A percentile compares a stretch with the other conserved stretches of the same genome.
These are phyloP conservation scores for Lepilemur ruficaudatus DNA, from an alignment of 2,797 vertebrate genomes.

Conservation along the genomic window DNA sequence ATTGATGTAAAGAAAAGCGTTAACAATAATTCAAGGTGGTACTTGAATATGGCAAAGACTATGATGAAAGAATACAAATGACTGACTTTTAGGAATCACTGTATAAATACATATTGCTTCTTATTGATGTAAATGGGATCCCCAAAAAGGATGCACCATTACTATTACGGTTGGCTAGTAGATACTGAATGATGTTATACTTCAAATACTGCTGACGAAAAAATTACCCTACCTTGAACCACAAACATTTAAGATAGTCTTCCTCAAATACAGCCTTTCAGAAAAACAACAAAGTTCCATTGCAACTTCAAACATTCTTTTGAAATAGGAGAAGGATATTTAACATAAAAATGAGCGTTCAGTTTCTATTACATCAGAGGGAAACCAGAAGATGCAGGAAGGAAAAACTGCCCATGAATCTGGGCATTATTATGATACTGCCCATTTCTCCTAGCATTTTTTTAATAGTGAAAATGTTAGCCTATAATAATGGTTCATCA, in stretches of 20 bases:
- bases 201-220: background rate
- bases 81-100: background rate
- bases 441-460: background rate
- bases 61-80: background rate
- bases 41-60: background rate
- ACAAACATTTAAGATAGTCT: background rate
- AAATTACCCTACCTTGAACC: background rate
- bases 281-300: background rate
- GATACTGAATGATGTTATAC: background rate
- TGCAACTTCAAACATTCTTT: background rate
- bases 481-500: background rate
- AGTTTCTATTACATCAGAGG: background rate
- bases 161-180: background rate
- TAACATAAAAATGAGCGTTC: background rate
- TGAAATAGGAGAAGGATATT: background rate
- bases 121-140: background rate
- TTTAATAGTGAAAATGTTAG: conserved; percentile 2
- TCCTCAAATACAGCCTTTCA: background rate
- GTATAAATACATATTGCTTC: background rate
- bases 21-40: background rate
- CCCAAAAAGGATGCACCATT: background rate
- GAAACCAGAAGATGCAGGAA: background rate
- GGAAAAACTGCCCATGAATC: background rate
- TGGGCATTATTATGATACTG: background rate
- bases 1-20: background rate